These are phyloP conservation scores for Gortyna flavago DNA, from an alignment of 2,888 invertebrate genomes.

Conservation along the genomic window DNA sequence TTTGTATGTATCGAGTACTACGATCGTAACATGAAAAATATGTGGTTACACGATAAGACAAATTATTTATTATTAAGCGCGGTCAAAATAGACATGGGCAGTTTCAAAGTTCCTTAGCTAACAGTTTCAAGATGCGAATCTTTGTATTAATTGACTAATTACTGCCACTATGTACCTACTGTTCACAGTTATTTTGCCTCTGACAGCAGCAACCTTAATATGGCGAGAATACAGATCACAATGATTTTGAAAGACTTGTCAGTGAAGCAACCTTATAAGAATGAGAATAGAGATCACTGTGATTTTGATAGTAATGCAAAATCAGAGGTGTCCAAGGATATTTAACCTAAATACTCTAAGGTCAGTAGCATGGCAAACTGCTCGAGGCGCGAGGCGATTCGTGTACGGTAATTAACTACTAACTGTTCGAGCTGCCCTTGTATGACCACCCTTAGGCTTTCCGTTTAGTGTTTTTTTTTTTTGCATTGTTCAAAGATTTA, in stretches of 20 bases:
- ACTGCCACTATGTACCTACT: neutral
- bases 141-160: too few relatives aligned
- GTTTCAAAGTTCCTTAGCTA: neutral
- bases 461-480: neutral
- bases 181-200: too few relatives aligned
- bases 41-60: neutral
- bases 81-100: neutral
- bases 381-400: neutral
- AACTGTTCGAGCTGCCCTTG: neutral
- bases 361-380: neutral
- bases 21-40: neutral
- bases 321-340: too few relatives aligned
- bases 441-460: neutral
- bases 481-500: slow-evolving; percentile 27
- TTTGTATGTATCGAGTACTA: neutral
- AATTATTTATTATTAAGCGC: slow-evolving; percentile 1
- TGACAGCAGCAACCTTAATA: neutral
- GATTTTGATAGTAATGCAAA: neutral
- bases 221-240: neutral
- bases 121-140: neutral
- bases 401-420: neutral
- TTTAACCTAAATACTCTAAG: too few relatives aligned
- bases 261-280: neutral
- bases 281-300: too few relatives aligned
- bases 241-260: neutral